Evolutionary conservation across 2,888 invertebrate species (phyloP), one percentile per base, ranked within the genome.

Genomic region (Criorhina ranunculi): DNA sequence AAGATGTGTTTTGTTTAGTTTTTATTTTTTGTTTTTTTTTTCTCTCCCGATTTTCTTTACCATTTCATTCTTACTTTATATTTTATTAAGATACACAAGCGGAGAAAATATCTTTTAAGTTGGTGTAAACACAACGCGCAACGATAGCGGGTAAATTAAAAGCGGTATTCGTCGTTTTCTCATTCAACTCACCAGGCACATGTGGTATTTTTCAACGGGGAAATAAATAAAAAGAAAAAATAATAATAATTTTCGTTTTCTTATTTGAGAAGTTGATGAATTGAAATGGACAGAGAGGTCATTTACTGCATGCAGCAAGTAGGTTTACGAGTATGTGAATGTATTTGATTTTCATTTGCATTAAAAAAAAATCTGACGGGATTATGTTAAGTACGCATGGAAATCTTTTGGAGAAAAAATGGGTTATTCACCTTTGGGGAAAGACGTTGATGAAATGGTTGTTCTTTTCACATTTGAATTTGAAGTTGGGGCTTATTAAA

Each of bases 221-320:
- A 77, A 82, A 77, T 82, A 85, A 85, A 85, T 85, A 85, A 85
- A 85, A 80, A 75, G 79, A 70, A 80, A n/a, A 80, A 85, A 76
- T 75, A 85, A 80, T 80, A 85, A 79, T 82, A 76, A 76, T 81
- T 81, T 69, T 60, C 19, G 7, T 70, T 60, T 64, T 79, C 29
- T 72, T 79, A 62, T 83, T 79, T 75, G 62, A 55, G 57, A 62
- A 69, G 69, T 81, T 81, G 83, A 85, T 80, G 83, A 85, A 78
- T 78, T 67, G 73, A 35, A 62, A 49, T 78, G 83, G 88, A 86
- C 86, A 88, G 87, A 86, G 67, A 78, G 78, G 82, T 83, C 78
- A 73, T 73, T 53, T 89, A 88, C 87, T 89, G 88, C 86, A 87
- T 60, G 51, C 44, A 35, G 24, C 24, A 24, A 24, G 62, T 51